Evolutionary conservation across 64 coral and sea anemone genomes (phyloP).

Genomic region (Dendronephthya gigantea): DNA sequence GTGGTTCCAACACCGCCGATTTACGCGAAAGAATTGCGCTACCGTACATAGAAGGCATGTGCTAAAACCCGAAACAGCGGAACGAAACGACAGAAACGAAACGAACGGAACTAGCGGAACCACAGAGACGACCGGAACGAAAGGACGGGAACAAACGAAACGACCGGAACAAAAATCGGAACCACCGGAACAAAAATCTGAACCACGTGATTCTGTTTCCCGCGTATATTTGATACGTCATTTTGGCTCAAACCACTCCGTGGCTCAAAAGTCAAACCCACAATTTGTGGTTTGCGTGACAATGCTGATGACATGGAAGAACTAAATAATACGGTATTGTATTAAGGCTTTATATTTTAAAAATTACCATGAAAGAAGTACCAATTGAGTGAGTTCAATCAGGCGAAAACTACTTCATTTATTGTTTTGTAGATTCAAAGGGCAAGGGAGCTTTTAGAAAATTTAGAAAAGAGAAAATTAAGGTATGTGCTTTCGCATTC

Average conservation of each 20-base stretch:
- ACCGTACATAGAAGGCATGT: no score
- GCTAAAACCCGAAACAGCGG: not conserved
- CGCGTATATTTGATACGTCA: not conserved
- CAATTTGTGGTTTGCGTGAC: no score
- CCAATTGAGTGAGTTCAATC: not conserved
- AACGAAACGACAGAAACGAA: not conserved
- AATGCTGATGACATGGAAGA: not conserved
- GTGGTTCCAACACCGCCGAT: no score
- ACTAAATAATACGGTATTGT: not conserved
- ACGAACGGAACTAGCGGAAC: not conserved
- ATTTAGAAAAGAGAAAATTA: not conserved
- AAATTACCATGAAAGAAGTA: not conserved
- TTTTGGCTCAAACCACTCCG: no score
- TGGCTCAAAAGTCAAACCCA: no score
- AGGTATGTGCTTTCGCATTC: not conserved
- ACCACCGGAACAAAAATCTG: no score
- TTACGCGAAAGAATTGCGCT: no score
- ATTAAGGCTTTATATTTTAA: not conserved
- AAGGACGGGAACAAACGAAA: no score
- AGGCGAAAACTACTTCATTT: not conserved
- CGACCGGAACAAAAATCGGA: no score
- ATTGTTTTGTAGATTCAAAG: not conserved
- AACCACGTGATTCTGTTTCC: not conserved
- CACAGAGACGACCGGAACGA: not conserved
- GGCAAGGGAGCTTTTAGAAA: not conserved